These are phyloP conservation scores for Drosophila rubida DNA, from an alignment of 2,888 invertebrate genomes.

Conservation along the genomic window DNA sequence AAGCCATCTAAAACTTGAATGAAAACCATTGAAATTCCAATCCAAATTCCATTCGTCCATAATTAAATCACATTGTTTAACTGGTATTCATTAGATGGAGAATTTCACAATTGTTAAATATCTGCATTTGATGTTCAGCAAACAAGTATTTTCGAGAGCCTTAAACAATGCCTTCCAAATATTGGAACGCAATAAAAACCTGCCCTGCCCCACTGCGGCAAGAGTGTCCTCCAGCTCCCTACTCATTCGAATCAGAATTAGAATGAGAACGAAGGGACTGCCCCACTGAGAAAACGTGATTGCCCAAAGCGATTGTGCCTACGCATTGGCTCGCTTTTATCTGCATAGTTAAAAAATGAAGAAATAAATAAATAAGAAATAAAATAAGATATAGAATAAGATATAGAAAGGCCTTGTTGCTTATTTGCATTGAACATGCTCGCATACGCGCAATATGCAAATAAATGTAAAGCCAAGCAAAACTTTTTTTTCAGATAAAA, in stretches of 20 bases:
- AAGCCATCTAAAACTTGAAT: constrained; percentile 4
- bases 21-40: neutral
- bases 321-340: constrained; percentile 50
- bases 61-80: constrained; percentile 30
- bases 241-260: no score
- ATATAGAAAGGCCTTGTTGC: constrained; percentile 24
- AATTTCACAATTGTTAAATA: constrained; percentile 5
- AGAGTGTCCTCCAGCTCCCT: constrained; percentile 1
- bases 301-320: constrained; percentile 51
- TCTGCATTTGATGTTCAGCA: constrained; percentile 55
- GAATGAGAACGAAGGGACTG: constrained; percentile 31
- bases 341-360: constrained; percentile 34
- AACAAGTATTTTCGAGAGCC: constrained; percentile 40
- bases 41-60: constrained; percentile 4
- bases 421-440: constrained; percentile 57
- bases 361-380: constrained; percentile 29
- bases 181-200: constrained; percentile 34
- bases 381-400: constrained; percentile 22
- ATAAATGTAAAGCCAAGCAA: constrained; percentile 36
- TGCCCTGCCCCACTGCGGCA: constrained; percentile 55
- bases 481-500: constrained; percentile 47
- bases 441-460: constrained; percentile 50
- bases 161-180: constrained; percentile 27
- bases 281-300: constrained; percentile 63
- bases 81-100: constrained; percentile 1